phyloP scores from a whole-genome alignment of 2,113 vertebrate species.

The Plecturocebus donacophilus region DNA sequence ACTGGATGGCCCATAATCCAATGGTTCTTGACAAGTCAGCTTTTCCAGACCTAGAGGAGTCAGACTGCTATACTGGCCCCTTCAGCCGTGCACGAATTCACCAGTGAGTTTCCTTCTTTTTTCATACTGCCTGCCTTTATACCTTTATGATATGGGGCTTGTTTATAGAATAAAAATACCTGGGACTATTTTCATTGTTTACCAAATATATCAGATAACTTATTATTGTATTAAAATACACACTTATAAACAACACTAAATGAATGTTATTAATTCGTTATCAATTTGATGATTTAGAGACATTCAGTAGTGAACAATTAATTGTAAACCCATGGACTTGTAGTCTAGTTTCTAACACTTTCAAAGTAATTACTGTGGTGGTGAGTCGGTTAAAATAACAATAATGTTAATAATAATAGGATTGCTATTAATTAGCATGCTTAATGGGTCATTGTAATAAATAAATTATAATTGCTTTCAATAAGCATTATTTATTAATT shows the following conservation, averaged over 20 bases:
- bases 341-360: neutral
- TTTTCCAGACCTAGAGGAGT: constrained; percentile 95
- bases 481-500: neutral
- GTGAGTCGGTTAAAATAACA: neutral
- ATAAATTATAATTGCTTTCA: neutral
- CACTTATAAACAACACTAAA: neutral
- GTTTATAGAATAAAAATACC: neutral
- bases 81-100: constrained; percentile 97
- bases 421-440: neutral
- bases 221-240: neutral
- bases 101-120: constrained; percentile 89
- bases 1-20: constrained; percentile 96
- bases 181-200: neutral
- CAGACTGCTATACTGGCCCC: constrained; percentile 97
- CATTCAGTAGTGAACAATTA: neutral
- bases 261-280: neutral
- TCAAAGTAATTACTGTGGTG: neutral
- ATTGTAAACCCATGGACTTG: neutral
- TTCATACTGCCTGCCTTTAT: neutral
- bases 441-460: neutral
- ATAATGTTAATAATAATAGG: neutral
- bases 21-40: constrained; percentile 99
- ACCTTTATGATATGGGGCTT: neutral
- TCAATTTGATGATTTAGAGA: neutral
- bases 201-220: neutral